A percentile compares a stretch with the other conserved stretches of the same genome.
These are phyloP conservation scores for Thaumetopoea pityocampa DNA, from an alignment of 1,140 invertebrate genomes.

Conservation along the genomic window DNA sequence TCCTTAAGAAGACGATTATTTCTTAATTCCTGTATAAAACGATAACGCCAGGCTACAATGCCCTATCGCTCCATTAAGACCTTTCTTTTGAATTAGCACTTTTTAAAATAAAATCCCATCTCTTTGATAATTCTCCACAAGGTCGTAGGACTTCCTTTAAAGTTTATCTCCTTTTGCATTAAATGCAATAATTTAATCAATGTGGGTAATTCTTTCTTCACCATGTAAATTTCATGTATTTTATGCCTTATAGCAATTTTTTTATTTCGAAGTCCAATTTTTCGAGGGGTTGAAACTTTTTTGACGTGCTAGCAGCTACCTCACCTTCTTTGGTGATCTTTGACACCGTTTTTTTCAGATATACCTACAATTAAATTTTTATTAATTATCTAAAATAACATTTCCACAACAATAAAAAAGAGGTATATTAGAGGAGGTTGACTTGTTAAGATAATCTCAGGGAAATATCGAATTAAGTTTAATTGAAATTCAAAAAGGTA, in stretches of 20 bases:
- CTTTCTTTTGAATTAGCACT: slow-evolving; percentile 25
- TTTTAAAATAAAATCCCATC: slow-evolving; percentile 49
- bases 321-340: slow-evolving; percentile 2
- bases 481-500: too few relatives aligned
- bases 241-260: not conserved
- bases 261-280: not conserved
- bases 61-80: slow-evolving; percentile 19
- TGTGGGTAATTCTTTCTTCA: not conserved
- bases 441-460: not conserved
- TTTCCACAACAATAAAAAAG: not conserved
- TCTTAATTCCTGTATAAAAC: slow-evolving; percentile 17
- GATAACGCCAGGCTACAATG: slow-evolving; percentile 18
- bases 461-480: too few relatives aligned
- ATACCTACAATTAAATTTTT: not conserved
- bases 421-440: not conserved
- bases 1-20: slow-evolving; percentile 19
- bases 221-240: not conserved
- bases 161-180: slow-evolving; percentile 4
- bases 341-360: slow-evolving; percentile 2
- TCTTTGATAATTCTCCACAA: slow-evolving; percentile 30
- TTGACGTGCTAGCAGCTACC: not conserved
- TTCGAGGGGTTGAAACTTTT: not conserved
- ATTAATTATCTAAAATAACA: not conserved
- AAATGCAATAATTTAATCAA: not conserved
- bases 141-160: slow-evolving; percentile 5